Percentiles rank a stretch among this genome's conserved stretches.
These are phyloP conservation scores for Camarhynchus parvulus DNA, from an alignment of 2,113 vertebrate species.

Conservation along the genomic window DNA sequence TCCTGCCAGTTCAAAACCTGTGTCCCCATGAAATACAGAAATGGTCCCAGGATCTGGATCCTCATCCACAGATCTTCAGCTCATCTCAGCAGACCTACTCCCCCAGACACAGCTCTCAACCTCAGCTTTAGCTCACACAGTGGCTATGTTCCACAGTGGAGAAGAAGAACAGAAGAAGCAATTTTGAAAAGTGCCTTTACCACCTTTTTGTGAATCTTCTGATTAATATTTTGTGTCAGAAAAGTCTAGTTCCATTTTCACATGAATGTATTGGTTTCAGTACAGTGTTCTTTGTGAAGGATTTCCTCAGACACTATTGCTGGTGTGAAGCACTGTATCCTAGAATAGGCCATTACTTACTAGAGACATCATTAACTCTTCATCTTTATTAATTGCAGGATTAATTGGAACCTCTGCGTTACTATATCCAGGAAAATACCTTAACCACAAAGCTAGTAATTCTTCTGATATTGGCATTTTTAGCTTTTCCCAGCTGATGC, in stretches of 20 bases:
- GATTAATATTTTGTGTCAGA: not conserved
- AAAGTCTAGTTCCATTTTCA: not conserved
- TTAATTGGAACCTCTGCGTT: not conserved
- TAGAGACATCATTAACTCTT: not conserved
- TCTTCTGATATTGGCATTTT: not conserved
- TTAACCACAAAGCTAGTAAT: not conserved
- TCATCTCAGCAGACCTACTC: not conserved
- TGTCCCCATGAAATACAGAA: not conserved
- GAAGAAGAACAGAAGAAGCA: not conserved
- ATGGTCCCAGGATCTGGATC: not conserved
- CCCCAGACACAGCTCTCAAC: not conserved
- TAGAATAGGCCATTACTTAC: not conserved
- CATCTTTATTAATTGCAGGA: not conserved
- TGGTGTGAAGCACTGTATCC: not conserved
- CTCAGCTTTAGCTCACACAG: not conserved
- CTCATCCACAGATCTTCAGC: not conserved
- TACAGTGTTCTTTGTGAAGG: not conserved
- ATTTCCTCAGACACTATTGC: not conserved
- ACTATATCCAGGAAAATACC: not conserved
- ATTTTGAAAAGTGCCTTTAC: not conserved
- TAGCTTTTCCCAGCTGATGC: not conserved
- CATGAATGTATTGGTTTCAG: not conserved
- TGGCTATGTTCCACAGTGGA: fast-evolving
- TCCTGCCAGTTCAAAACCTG: not conserved
- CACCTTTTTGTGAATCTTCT: not conserved